Conservation (phyloP, 2,797 vertebrate genomes). For the Phoxinus dragarum region DNA sequence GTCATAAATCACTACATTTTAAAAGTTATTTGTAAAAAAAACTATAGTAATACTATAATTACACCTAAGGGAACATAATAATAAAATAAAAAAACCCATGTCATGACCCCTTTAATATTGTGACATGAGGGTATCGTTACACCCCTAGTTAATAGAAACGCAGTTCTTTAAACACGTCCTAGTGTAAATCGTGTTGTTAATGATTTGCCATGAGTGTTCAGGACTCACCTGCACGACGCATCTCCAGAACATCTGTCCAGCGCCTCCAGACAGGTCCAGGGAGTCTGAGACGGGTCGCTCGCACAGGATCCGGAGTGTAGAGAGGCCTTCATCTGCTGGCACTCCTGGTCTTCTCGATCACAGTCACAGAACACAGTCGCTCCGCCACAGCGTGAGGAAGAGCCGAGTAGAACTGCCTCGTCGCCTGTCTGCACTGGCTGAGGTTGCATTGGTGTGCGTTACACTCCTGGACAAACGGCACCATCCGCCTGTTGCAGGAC, state of each 20-base stretch:
- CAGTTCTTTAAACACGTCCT: neutral
- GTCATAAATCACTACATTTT: too few species aligned
- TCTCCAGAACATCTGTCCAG: constrained; percentile 77
- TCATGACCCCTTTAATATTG: too few species aligned
- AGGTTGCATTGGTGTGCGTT: constrained; percentile 72
- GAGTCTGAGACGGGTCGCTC: constrained; percentile 44
- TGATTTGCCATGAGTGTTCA: neutral
- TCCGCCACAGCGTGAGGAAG: constrained; percentile 83
- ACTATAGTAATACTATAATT: too few species aligned
- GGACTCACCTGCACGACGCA: constrained; percentile 77
- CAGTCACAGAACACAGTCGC: constrained; percentile 89
- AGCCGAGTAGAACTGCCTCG: constrained; percentile 80
- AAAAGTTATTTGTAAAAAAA: too few species aligned
- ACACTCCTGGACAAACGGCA: constrained; percentile 83
- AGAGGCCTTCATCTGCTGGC: constrained; percentile 76
- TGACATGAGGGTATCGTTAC: too few species aligned
- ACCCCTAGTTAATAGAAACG: neutral
- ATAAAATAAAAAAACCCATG: too few species aligned
- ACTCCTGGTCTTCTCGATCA: constrained; percentile 77
- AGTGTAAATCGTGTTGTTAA: neutral
- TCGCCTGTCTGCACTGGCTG: constrained; percentile 77
- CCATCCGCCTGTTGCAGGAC: constrained; percentile 84
- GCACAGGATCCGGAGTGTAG: constrained; percentile 84
- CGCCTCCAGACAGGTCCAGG: constrained; percentile 76
- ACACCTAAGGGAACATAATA: too few species aligned